Conservation (phyloP, 2,888 invertebrate species). For the Mechanitis messenoides region DNA sequence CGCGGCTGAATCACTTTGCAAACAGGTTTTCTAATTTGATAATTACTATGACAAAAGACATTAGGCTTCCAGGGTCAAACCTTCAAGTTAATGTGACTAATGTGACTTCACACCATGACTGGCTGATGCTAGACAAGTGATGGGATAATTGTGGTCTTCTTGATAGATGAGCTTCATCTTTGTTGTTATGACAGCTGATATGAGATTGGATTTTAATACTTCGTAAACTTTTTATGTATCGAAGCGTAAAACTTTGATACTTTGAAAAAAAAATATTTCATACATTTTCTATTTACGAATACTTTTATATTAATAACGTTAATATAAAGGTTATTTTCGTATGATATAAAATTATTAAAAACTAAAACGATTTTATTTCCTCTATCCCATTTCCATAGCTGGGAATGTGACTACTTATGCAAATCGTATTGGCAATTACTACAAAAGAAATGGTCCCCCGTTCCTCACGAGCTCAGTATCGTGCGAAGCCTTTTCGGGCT, state of each 20-base stretch:
- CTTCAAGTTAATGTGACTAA: conserved; percentile 34
- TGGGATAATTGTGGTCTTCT: conserved; percentile 46
- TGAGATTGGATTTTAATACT: conserved; percentile 19
- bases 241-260: conserved; percentile 3
- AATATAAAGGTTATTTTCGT: not conserved
- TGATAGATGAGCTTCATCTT: conserved; percentile 34
- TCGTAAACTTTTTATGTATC: conserved; percentile 13
- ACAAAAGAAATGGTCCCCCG: conserved; percentile 56
- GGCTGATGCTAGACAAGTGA: conserved; percentile 61
- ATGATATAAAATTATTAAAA: too few relatives aligned
- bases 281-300: not conserved
- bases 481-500: conserved; percentile 61
- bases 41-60: conserved; percentile 15
- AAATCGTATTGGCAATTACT: conserved; percentile 64
- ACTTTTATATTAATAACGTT: not conserved
- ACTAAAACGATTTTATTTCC: not conserved
- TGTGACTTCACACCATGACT: conserved; percentile 53
- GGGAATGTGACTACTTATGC: conserved; percentile 48
- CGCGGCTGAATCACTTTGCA: not conserved
- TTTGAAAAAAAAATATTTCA: not conserved
- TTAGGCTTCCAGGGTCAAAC: conserved; percentile 5
- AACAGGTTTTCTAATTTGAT: conserved; percentile 1
- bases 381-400: conserved; percentile 1
- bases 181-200: conserved; percentile 29
- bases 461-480: conserved; percentile 34